Evolutionary conservation across 23 tunicate genomes (phyloP).

Genomic region (Clavelina lepadiformis): DNA sequence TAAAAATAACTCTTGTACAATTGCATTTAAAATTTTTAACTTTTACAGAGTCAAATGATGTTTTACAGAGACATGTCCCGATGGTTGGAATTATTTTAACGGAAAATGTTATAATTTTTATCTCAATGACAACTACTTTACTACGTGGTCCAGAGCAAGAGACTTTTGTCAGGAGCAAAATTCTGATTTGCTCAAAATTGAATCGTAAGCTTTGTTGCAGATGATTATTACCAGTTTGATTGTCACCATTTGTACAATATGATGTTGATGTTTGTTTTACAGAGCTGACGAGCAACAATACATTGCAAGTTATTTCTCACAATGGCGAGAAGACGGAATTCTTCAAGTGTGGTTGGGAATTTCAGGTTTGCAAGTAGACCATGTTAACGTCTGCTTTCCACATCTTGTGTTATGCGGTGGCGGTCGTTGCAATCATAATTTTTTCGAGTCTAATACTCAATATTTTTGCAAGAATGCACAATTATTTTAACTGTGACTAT

Average conservation of each 20-base stretch:
- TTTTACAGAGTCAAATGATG: no score
- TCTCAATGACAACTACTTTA: slow-evolving; percentile 35
- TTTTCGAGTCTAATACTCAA: no score
- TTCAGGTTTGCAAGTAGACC: slow-evolving; percentile 47
- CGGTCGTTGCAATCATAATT: no score
- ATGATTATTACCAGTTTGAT: neutral
- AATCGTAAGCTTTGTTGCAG: slow-evolving; percentile 34
- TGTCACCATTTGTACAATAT: neutral
- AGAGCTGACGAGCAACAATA: slow-evolving; percentile 35
- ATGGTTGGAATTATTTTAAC: slow-evolving; percentile 64
- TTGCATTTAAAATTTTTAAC: no score
- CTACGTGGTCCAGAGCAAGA: slow-evolving; percentile 70
- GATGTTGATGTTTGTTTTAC: slow-evolving; percentile 1
- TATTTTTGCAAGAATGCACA: no score
- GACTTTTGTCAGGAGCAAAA: slow-evolving; percentile 43
- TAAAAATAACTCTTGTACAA: neutral
- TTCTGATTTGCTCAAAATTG: slow-evolving; percentile 45
- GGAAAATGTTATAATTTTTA: slow-evolving; percentile 65
- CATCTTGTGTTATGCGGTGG: no score
- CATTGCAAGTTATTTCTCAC: slow-evolving; percentile 19
- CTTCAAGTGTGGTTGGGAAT: slow-evolving; percentile 71
- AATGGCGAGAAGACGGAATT: slow-evolving; percentile 40
- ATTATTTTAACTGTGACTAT: neutral
- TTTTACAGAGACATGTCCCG: slow-evolving; percentile 69
- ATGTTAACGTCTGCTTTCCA: no score